These are phyloP conservation scores for Sisor rabdophorus DNA, from an alignment of 2,113 vertebrate species.

Conservation along the genomic window DNA sequence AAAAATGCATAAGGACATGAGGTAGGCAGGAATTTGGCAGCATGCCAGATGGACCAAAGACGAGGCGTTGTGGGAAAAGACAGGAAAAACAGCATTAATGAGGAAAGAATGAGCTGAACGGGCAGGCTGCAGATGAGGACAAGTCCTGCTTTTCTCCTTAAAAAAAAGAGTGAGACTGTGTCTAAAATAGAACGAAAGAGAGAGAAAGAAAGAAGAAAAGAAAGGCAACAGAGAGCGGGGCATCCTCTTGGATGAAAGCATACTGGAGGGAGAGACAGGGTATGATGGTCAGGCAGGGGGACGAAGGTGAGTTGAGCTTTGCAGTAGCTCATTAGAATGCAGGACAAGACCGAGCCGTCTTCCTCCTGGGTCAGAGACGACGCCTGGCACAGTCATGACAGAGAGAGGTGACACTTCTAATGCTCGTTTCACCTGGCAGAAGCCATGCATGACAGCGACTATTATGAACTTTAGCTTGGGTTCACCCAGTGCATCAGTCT, in stretches of 20 bases:
- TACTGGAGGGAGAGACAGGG: neutral
- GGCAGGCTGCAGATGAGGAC: neutral
- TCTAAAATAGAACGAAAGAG: neutral
- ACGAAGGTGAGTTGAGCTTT: neutral
- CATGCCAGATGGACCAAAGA: neutral
- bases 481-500: conserved; percentile 17
- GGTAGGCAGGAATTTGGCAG: neutral
- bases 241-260: conserved; percentile 18
- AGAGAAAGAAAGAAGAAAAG: neutral
- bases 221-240: neutral
- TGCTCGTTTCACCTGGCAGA: conserved; percentile 30
- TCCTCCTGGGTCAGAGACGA: conserved; percentile 53
- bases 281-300: neutral
- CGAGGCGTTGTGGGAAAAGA: conserved; percentile 1
- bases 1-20: neutral
- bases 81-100: conserved; percentile 28
- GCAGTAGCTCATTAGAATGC: conserved; percentile 61
- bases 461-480: conserved; percentile 26
- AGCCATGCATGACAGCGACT: conserved; percentile 24
- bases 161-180: neutral
- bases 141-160: neutral
- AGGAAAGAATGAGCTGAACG: conserved; percentile 20
- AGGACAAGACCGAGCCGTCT: conserved; percentile 50
- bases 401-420: conserved; percentile 31
- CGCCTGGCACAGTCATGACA: conserved; percentile 39